Conservation (phyloP, 2,888 invertebrate genomes). For the Camponotus fellah region DNA sequence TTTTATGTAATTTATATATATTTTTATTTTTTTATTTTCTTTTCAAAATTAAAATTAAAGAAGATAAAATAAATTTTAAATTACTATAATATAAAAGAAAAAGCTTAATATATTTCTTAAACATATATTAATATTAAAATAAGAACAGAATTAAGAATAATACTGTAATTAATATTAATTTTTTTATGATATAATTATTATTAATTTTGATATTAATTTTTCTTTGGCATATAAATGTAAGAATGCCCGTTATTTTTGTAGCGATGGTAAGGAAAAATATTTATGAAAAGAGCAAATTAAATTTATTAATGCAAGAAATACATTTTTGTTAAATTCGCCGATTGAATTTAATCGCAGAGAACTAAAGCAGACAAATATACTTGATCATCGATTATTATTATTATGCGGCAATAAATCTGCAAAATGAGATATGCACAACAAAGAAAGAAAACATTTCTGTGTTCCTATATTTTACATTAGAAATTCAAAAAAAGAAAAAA, state of each 20-base stretch:
- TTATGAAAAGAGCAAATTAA: slow-evolving; percentile 8
- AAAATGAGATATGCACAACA: neutral
- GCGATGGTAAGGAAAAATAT: neutral
- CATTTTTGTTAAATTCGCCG: neutral
- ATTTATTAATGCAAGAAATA: neutral
- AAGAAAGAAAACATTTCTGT: neutral
- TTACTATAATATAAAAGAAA: neutral
- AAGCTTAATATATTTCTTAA: neutral
- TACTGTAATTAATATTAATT: neutral
- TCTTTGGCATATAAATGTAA: neutral
- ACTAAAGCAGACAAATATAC: slow-evolving; percentile 2
- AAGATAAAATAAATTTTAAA: neutral
- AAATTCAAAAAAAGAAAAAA: neutral
- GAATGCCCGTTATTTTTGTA: neutral
- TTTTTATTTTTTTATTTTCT: neutral
- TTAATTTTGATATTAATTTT: neutral
- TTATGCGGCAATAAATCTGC: neutral
- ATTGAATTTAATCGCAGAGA: neutral
- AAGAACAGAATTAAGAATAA: neutral
- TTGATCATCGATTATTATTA: neutral
- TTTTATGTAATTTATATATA: neutral
- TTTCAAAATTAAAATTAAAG: neutral
- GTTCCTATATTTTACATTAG: neutral
- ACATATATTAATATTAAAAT: neutral
- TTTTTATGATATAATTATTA: no score